Base-by-base conservation (phyloP, 2,797 vertebrate species). In the Thaleichthys pacificus region DNA sequence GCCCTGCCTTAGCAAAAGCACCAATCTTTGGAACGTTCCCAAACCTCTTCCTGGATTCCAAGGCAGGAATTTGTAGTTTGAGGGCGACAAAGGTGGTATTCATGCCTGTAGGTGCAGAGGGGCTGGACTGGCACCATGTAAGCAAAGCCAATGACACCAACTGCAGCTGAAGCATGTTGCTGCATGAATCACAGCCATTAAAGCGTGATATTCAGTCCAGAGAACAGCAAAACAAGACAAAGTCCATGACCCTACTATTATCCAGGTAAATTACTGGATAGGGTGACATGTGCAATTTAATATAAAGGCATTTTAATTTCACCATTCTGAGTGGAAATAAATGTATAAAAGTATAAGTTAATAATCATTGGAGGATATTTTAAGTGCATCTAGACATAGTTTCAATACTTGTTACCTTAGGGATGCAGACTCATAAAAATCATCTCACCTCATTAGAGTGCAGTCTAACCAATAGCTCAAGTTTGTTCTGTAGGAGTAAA, bases 21-120 rank as follows among this genome's bases (percentile, higher is more conserved):
- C 66, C 64, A 68, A 65, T 28, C 14, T 24, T 58, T 69, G 51
- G 49, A 30, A 57, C 32, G 58, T 69, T 60, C 74, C 56, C 42
- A 77, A 68, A 38, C 71, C 78, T 54, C 66, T 65, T 78, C 58
- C 73, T 69, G 68, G 70, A 82, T 77, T 82, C 76, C 68, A 74
- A 62, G 62, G 76, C 67, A 80, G 72, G 64, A 77, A 70, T 73
- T 69, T 65, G 26, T 14, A 61, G 61, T 17, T 6, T 62, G 58
- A 51, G 54, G 5, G 63, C 62, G 66, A 85, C 78, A 85, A 85
- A 82, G 78, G 71, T 77, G 68, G 57, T 66, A 76, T 80, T 84
- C 78, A 84, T 70, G 51, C 49, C 24, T 70, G 32, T 61, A 35
- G 49, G 58, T 78, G 68, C 68, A 69, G 66, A 77, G 28, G 77